A percentile compares a stretch with the other conserved stretches of the same genome.
phyloP scores from a whole-genome alignment of 2,113 vertebrate species.

The Merops nubicus region DNA sequence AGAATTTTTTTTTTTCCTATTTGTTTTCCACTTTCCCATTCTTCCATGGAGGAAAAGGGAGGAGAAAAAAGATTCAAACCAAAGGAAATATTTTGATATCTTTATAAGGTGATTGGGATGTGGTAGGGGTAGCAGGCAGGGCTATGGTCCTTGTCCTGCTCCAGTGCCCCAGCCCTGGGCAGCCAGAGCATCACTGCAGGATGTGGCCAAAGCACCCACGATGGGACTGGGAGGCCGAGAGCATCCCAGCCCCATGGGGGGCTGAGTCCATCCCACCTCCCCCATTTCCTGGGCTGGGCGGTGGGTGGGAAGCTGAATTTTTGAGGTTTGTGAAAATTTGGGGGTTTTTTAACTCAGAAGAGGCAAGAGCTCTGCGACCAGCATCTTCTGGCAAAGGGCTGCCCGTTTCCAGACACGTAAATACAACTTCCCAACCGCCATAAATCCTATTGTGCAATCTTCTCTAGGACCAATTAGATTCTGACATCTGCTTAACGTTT shows the following conservation, averaged over 20 bases:
- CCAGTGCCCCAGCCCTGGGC: accelerated
- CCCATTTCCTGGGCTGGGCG: accelerated
- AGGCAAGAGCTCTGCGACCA: neutral
- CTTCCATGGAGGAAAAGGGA: neutral
- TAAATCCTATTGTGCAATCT: constrained; percentile 31
- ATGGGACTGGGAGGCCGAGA: accelerated
- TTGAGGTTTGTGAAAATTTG: neutral
- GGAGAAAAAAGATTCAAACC: neutral
- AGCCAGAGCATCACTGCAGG: accelerated
- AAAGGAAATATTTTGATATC: neutral
- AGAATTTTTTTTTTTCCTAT: neutral
- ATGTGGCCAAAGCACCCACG: neutral
- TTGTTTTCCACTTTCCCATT: neutral
- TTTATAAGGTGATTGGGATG: accelerated
- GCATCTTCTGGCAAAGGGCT: neutral
- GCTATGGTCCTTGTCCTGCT: accelerated
- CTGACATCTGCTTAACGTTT: constrained; percentile 67
- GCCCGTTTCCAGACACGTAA: neutral
- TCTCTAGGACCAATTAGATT: constrained; percentile 38
- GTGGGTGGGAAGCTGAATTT: neutral
- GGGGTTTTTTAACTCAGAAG: neutral
- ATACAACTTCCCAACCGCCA: neutral
- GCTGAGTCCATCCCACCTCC: neutral
- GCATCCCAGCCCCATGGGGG: neutral
- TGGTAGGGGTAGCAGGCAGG: neutral